phyloP scores from a whole-genome alignment of 2,888 invertebrate species.

The Philopedon plagiatum region DNA sequence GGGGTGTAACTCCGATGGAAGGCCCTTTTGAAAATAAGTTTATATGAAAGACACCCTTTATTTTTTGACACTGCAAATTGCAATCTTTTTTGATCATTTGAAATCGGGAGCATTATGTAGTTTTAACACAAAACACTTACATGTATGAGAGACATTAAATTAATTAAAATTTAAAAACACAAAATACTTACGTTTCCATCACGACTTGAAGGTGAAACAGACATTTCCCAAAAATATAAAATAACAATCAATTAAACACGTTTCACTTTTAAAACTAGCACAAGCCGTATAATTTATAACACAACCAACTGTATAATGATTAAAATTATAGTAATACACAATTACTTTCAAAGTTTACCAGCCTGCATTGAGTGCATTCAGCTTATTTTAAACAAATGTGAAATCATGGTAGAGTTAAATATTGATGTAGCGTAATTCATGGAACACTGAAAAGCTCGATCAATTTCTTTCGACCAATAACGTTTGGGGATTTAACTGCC shows the following conservation, averaged over 20 bases:
- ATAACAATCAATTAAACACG: not conserved
- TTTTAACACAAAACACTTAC: too few species aligned
- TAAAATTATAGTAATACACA: not conserved
- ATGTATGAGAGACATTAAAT: not conserved
- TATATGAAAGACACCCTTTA: too few species aligned
- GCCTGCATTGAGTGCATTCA: not conserved
- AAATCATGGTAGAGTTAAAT: constrained; percentile 27
- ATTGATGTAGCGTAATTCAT: constrained; percentile 36
- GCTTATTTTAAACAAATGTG: constrained; percentile 11
- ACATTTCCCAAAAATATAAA: constrained; percentile 32
- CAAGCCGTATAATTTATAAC: not conserved
- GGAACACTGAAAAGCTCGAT: constrained; percentile 24
- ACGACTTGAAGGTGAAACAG: constrained; percentile 27
- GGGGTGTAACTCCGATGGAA: too few species aligned
- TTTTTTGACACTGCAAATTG: too few species aligned
- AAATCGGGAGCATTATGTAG: too few species aligned
- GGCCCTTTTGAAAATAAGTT: too few species aligned
- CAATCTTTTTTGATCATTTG: too few species aligned
- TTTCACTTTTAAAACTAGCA: not conserved
- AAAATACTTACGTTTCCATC: constrained; percentile 43
- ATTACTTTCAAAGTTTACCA: not conserved
- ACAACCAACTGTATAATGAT: not conserved
- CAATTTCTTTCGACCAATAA: constrained; percentile 37
- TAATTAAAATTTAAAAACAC: too few species aligned
- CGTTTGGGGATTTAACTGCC: constrained; percentile 3